Evolutionary conservation across 2,113 vertebrate genomes (phyloP), one percentile per base, ranked within the genome.

Genomic region (Carettochelys insculpta): DNA sequence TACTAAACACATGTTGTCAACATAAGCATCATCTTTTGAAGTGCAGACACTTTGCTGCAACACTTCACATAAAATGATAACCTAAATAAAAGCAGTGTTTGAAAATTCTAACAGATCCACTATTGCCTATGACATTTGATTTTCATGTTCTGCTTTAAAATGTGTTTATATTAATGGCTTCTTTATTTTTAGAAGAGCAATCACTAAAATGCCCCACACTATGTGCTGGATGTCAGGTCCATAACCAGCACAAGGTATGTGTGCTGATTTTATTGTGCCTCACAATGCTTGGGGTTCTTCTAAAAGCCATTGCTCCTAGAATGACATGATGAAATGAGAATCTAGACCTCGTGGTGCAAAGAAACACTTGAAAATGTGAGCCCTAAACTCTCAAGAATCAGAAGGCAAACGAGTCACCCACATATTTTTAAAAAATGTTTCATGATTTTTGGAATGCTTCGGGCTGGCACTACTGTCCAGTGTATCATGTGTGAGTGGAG

Each of bases 61-160:
- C 51, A 87, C 25, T 92, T 91, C 38, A 34, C 19, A 68, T 19
- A 97, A 93, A 94, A 96, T 95, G 96, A 94, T 95, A 94, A 95
- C 88, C 91, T 95, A 85, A 95, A 90, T 95, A 92, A 80, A 93
- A 92, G 10, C 24, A 73, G 50, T 61, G 87, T 92, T 78, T 94
- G 87, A 95, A 95, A 95, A 90, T 92, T 96, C 91, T 95, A 96
- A 53, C 95, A 92, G 92, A 80, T 90, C 92, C 0, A 0, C 88
- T 95, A 78, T 90, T 94, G 86, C 80, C 78, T 90, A 31, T 93
- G 91, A 96, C 91, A 92, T 52, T 93, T 83, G 94, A 87, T 95
- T 93, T 92, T 92, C 61, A 84, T 73, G 90, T 93, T 92, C 68
- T 43, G 6, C 11, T 73, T 38, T 89, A 94, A 95, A 94, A 91